Evolutionary conservation across 1,140 invertebrate species (phyloP).

Genomic region (Diorhabda sublineata): DNA sequence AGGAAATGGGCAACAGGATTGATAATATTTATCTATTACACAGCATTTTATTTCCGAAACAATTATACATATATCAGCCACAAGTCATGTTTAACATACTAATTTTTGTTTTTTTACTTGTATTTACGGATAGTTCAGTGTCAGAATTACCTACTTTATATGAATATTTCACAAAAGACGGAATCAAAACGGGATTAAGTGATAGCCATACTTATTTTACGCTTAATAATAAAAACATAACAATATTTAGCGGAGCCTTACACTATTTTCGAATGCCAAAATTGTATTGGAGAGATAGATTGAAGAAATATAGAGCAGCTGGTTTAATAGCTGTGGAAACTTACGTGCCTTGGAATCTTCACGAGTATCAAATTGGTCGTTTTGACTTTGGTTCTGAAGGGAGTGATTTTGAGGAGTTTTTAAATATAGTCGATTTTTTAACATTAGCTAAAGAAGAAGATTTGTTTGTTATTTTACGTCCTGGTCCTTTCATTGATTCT

Average conservation of each 20-base stretch:
- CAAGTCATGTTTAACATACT: too few species aligned
- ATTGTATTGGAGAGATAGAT: conserved; percentile 47
- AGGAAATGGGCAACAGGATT: too few species aligned
- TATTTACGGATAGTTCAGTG: conserved; percentile 45
- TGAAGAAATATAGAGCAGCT: conserved; percentile 72
- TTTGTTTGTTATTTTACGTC: conserved; percentile 77
- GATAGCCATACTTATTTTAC: conserved; percentile 38
- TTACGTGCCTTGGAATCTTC: conserved; percentile 92
- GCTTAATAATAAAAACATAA: conserved; percentile 41
- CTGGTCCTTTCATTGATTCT: conserved; percentile 92
- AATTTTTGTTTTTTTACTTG: conserved; percentile 49
- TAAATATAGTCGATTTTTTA: conserved; percentile 63
- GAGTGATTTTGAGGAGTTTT: conserved; percentile 62
- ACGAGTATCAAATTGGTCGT: conserved; percentile 60
- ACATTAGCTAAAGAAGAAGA: conserved; percentile 73
- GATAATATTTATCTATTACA: too few species aligned
- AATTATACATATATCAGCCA: too few species aligned
- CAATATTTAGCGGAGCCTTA: conserved; percentile 65
- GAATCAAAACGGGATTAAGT: conserved; percentile 35
- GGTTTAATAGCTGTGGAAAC: conserved; percentile 90
- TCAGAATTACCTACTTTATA: conserved; percentile 36
- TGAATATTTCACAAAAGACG: conserved; percentile 39
- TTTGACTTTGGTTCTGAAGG: conserved; percentile 71
- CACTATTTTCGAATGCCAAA: conserved; percentile 88
- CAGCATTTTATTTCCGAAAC: too few species aligned